Conservation (phyloP, 2,888 invertebrate genomes). For the Vandiemenella viatica region DNA sequence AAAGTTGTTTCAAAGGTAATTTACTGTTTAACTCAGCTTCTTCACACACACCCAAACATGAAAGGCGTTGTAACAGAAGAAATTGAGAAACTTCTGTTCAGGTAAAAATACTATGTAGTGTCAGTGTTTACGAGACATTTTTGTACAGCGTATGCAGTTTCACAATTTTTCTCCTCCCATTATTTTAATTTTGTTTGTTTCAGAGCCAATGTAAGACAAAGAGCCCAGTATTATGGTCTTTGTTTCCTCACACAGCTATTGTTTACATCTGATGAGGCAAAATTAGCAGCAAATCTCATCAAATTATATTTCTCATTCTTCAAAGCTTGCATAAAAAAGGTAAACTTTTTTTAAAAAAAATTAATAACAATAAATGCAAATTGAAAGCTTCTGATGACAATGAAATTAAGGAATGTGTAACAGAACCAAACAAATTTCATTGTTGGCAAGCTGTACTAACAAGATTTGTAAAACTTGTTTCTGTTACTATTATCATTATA, state of each 20-base stretch:
- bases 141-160: background rate
- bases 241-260: slow-evolving; percentile 82
- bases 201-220: slow-evolving; percentile 65
- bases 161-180: background rate
- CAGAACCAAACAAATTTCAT: too few species aligned
- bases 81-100: slow-evolving; percentile 77
- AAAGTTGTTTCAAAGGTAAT: slow-evolving; percentile 80
- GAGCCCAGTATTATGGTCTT: slow-evolving; percentile 85
- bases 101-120: slow-evolving; percentile 26
- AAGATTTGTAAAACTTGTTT: too few species aligned
- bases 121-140: too few species aligned
- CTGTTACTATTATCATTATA: too few species aligned
- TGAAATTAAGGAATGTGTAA: too few species aligned
- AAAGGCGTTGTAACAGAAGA: slow-evolving; percentile 73
- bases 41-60: slow-evolving; percentile 82
- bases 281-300: slow-evolving; percentile 69
- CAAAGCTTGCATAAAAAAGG: slow-evolving; percentile 75
- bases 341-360: slow-evolving; percentile 24
- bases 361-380: too few species aligned
- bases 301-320: slow-evolving; percentile 91
- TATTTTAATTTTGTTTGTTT: slow-evolving; percentile 17
- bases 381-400: too few species aligned
- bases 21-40: slow-evolving; percentile 66
- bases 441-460: too few species aligned
- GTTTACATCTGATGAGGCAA: slow-evolving; percentile 52